Conservation (phyloP, 1,140 invertebrate species). For the Chrysopa pallens region DNA sequence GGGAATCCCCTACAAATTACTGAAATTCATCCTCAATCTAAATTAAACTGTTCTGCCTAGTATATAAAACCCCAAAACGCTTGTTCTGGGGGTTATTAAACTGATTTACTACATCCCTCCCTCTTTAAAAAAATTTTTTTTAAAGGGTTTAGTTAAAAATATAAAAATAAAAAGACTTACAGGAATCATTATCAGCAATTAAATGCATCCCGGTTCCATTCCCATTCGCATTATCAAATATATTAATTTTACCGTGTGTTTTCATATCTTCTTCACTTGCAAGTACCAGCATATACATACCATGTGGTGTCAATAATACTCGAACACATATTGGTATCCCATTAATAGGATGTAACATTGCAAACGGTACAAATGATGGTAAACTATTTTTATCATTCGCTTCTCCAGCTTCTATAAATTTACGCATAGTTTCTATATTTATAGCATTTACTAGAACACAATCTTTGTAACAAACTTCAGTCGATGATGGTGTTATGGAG, state of each 20-base stretch:
- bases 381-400: background rate
- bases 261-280: background rate
- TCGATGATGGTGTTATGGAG: background rate
- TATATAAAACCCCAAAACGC: too few relatives aligned
- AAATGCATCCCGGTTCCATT: too few relatives aligned
- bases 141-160: too few relatives aligned
- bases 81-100: too few relatives aligned
- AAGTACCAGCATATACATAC: background rate
- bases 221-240: background rate
- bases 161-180: too few relatives aligned
- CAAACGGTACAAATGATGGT: conserved; percentile 30
- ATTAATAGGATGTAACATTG: conserved; percentile 32
- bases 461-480: conserved; percentile 10
- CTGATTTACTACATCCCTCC: too few relatives aligned
- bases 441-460: conserved; percentile 32
- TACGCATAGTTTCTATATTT: conserved; percentile 35
- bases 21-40: too few relatives aligned
- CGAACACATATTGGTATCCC: conserved; percentile 41
- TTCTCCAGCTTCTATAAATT: conserved; percentile 19
- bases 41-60: too few relatives aligned
- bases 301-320: conserved; percentile 21
- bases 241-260: background rate
- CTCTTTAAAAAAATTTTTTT: too few relatives aligned
- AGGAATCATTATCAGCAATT: too few relatives aligned
- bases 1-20: too few relatives aligned